Evolutionary conservation across 2,888 invertebrate genomes (phyloP), one percentile per base, ranked within the genome.

Genomic region (Pasiphila rectangulata): DNA sequence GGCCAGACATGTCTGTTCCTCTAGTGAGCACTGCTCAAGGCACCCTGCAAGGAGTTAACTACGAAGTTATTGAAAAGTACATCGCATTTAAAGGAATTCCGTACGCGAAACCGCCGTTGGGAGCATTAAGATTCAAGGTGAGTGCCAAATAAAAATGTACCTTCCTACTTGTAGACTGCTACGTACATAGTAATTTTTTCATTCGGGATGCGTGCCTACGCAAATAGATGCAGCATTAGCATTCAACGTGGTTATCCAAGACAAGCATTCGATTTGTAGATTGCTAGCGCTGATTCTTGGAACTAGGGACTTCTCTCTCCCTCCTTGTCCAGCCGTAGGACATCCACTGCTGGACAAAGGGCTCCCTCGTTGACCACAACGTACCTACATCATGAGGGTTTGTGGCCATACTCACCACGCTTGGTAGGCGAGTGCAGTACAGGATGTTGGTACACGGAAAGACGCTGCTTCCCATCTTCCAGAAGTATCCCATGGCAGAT

Each of bases 81-180:
- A 64, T 75, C 23, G 79, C 87, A 29, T 89, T 89, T 66, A 88
- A 88, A 72, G 91, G 92, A 38, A 90, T 92, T 56, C 92, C 92
- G 12, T 92, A 91, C 59, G 92, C 92, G 4, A 79, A 84, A 55
- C 91, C 92, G 37, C 92, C 92, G 6, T 50, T 91, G 20, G 90
- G 90, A 25, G 63, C 82, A 61, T 83, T 92, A 49, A 81, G 92
- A 79, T 92, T 92, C 75, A 89, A 90, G 89, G 92, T 91, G 70
- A 85, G 77, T 72, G 47, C 49, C 54, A 58, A 63, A 58, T 57
- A 55, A 61, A 63, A 56, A 61, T 54, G 61, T n/a, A n/a, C n/a
- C 32, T 17, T 17, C 15, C 29, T 36, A 62, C 57, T 49, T 48
- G 56, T 63, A 60, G 51, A 60, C 16, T 13, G 50, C 51, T 52